Evolutionary conservation across 2,888 invertebrate species (phyloP).

Genomic region (Thymelicus lineola): DNA sequence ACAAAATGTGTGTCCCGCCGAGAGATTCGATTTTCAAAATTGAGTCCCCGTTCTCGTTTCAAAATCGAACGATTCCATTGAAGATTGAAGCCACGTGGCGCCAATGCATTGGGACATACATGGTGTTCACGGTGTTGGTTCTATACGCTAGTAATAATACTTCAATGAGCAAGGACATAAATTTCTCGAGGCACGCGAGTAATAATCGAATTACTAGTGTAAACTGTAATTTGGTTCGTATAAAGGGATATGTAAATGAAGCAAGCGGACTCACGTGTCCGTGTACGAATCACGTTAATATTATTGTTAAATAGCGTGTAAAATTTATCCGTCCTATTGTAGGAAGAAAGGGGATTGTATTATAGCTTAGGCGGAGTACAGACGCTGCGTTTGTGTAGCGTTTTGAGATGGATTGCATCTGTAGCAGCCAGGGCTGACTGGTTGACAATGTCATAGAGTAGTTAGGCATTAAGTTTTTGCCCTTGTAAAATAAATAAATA

Average conservation of each 20-base stretch:
- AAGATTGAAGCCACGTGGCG: too few species aligned
- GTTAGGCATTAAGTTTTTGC: too few species aligned
- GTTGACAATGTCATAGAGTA: neutral
- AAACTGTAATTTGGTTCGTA: slow-evolving; percentile 58
- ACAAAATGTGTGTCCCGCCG: too few species aligned
- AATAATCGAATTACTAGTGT: slow-evolving; percentile 57
- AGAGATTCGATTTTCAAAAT: too few species aligned
- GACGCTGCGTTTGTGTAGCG: neutral
- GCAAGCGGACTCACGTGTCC: slow-evolving; percentile 67
- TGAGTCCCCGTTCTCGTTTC: too few species aligned
- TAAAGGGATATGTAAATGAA: slow-evolving; percentile 75
- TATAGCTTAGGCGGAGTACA: slow-evolving; percentile 18
- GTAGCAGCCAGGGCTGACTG: neutral
- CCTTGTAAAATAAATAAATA: too few species aligned
- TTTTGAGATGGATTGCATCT: neutral
- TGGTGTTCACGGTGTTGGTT: too few species aligned
- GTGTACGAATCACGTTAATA: slow-evolving; percentile 67
- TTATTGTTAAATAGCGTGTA: slow-evolving; percentile 81
- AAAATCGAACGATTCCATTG: too few species aligned
- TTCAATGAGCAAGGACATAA: slow-evolving; percentile 40
- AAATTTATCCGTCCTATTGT: slow-evolving; percentile 67
- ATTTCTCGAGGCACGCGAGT: slow-evolving; percentile 45
- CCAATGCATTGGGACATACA: too few species aligned
- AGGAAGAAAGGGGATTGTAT: slow-evolving; percentile 59
- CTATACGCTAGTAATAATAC: too few species aligned